Conservation (phyloP, 1,140 invertebrate genomes). For the Maniola jurtina region DNA sequence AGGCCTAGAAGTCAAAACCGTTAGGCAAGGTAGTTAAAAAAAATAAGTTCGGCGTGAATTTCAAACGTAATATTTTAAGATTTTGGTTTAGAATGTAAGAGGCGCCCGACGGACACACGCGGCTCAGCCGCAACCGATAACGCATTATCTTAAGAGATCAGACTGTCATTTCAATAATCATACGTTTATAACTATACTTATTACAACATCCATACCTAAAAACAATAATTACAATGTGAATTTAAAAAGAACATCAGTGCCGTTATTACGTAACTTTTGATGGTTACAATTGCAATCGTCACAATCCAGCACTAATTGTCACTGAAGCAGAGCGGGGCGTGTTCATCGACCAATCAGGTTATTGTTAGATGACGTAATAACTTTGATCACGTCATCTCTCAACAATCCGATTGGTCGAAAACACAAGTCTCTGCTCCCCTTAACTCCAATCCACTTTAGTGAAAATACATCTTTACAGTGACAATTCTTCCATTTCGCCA, state of each 20-base stretch:
- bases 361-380: too few relatives aligned
- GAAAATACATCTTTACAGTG: too few relatives aligned
- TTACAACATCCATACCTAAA: constrained; percentile 69
- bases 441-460: too few relatives aligned
- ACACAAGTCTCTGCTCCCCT: too few relatives aligned
- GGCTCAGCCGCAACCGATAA: constrained; percentile 43
- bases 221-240: constrained; percentile 70
- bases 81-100: constrained; percentile 24
- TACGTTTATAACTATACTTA: constrained; percentile 71
- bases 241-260: constrained; percentile 39
- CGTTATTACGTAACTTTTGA: constrained; percentile 3
- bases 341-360: too few relatives aligned
- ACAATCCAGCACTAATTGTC: background rate
- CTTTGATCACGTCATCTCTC: too few relatives aligned
- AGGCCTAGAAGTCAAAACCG: background rate
- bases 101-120: constrained; percentile 42
- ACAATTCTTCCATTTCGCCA: too few relatives aligned
- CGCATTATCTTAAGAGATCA: constrained; percentile 73
- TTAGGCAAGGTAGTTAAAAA: constrained; percentile 3
- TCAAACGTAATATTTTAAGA: constrained; percentile 24
- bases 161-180: constrained; percentile 73
- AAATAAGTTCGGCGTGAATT: constrained; percentile 33
- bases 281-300: background rate
- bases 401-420: too few relatives aligned
- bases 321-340: too few relatives aligned